Percentiles rank a stretch among this genome's conserved stretches.
Evolutionary conservation across 2,888 invertebrate genomes (phyloP).

Genomic region (Pollenia angustigena): DNA sequence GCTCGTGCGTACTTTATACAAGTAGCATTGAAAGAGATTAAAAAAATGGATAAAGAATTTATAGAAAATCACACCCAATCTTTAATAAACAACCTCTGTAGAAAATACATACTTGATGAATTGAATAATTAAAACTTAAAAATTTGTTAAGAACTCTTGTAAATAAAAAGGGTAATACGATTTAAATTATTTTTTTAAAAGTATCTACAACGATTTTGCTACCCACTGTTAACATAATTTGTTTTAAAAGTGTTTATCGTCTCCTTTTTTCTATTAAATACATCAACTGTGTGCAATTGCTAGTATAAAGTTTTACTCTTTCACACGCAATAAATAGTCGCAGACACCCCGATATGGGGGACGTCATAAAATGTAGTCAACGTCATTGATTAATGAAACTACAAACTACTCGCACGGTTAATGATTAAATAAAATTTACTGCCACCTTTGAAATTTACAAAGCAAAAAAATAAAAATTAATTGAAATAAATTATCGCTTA

Average conservation of each 20-base stretch:
- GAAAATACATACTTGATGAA: too few relatives aligned
- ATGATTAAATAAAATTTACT: conserved; percentile 68
- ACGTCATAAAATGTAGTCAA: conserved; percentile 40
- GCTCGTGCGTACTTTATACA: background rate
- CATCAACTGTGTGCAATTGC: background rate
- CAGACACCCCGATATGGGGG: background rate
- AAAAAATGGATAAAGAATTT: background rate
- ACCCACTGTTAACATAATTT: too few relatives aligned
- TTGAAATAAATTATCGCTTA: conserved; percentile 70
- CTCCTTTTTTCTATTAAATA: background rate
- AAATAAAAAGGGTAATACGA: too few relatives aligned
- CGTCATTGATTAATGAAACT: conserved; percentile 50
- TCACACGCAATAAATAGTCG: conserved; percentile 39
- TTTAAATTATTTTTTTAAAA: too few relatives aligned
- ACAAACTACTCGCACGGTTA: conserved; percentile 38
- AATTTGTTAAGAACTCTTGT: too few relatives aligned
- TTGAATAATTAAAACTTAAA: too few relatives aligned
- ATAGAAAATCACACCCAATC: too few relatives aligned
- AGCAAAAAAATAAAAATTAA: conserved; percentile 46
- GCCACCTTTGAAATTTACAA: conserved; percentile 57
- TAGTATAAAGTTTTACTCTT: background rate
- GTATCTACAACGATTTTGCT: too few relatives aligned
- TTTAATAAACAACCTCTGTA: too few relatives aligned
- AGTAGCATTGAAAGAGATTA: conserved; percentile 4
- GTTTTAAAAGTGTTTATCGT: too few relatives aligned